These are phyloP conservation scores for Trichosurus vulpecula DNA, from an alignment of 2,797 vertebrate species.

Conservation along the genomic window DNA sequence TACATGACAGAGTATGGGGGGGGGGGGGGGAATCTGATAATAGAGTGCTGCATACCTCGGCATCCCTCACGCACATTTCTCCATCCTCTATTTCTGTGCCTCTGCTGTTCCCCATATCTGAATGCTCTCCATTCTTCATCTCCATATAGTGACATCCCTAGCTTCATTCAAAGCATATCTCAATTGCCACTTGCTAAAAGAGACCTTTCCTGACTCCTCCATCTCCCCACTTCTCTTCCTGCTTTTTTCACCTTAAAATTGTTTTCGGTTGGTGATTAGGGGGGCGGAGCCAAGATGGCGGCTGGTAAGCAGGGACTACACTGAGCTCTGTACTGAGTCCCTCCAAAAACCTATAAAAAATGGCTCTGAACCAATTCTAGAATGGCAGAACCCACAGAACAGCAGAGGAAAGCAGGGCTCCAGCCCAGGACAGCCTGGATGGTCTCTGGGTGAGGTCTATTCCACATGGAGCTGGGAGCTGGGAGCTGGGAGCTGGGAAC, in stretches of 20 bases:
- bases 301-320: too few species aligned
- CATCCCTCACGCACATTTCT: background rate
- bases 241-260: background rate
- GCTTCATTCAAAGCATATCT: background rate
- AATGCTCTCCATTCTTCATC: background rate
- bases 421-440: too few species aligned
- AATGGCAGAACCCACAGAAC: too few species aligned
- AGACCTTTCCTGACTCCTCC: background rate
- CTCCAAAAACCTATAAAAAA: too few species aligned
- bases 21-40: background rate
- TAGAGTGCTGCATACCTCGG: background rate
- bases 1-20: background rate
- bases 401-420: too few species aligned
- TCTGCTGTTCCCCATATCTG: background rate
- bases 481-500: too few species aligned
- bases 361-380: too few species aligned
- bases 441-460: too few species aligned
- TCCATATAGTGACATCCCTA: background rate
- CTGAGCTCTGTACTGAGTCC: too few species aligned
- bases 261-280: too few species aligned
- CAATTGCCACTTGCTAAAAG: background rate
- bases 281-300: too few species aligned
- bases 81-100: background rate
- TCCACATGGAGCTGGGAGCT: too few species aligned
- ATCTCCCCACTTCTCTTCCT: background rate